Evolutionary conservation across 2,888 invertebrate species (phyloP).

Genomic region (Calameuta pallipes): DNA sequence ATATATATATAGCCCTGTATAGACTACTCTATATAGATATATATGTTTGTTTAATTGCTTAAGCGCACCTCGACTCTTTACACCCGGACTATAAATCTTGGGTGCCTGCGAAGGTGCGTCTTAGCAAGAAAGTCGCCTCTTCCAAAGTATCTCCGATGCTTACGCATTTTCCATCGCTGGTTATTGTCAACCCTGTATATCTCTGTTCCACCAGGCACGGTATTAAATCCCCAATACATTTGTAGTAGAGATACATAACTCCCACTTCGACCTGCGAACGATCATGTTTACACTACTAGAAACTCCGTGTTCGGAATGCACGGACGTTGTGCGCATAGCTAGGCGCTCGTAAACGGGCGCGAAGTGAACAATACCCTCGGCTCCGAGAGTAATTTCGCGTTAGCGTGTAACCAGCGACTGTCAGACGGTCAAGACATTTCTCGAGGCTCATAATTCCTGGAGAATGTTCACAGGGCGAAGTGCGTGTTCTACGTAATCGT

Average conservation of each 20-base stretch:
- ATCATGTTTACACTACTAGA: slow-evolving; percentile 1
- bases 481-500: not conserved
- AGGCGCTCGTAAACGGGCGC: not conserved
- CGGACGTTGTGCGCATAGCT: not conserved
- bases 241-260: not conserved
- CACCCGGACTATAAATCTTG: not conserved
- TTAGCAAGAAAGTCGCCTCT: not conserved
- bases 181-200: not conserved
- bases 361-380: slow-evolving; percentile 1
- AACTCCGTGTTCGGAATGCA: not conserved
- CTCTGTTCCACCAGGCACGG: not conserved
- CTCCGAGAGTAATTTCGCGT: not conserved
- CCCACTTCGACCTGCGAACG: not conserved
- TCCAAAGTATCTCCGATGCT: not conserved
- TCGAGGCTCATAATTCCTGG: not conserved
- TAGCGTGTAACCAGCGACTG: not conserved
- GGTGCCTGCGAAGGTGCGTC: not conserved
- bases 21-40: not conserved
- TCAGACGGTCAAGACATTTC: not conserved
- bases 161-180: not conserved
- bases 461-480: not conserved
- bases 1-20: not conserved
- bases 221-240: not conserved
- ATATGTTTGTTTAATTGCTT: slow-evolving; percentile 1
- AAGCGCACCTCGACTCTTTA: not conserved